Conservation (phyloP, 2,888 invertebrate species). For the Leucoptera coffeella region DNA sequence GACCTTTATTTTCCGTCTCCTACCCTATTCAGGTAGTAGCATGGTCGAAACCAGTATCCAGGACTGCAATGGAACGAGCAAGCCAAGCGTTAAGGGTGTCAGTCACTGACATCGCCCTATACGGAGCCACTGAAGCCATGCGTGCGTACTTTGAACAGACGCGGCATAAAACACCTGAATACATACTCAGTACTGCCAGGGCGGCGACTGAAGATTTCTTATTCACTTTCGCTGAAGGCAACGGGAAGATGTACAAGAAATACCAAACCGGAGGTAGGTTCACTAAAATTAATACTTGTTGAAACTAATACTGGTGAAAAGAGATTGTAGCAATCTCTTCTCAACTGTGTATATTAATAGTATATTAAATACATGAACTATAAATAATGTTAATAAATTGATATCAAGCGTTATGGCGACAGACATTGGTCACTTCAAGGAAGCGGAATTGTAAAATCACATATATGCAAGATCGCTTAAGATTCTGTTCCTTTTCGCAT, state of each 20-base stretch:
- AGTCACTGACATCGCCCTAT: conserved; percentile 58
- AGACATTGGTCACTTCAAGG: too few relatives aligned
- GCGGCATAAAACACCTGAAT: conserved; percentile 45
- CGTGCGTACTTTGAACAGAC: conserved; percentile 56
- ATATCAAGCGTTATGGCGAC: too few relatives aligned
- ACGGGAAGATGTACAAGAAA: conserved; percentile 41
- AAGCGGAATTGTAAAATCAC: too few relatives aligned
- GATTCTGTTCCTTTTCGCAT: too few relatives aligned
- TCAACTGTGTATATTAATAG: too few relatives aligned
- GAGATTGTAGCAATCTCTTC: too few relatives aligned
- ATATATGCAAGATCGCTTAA: too few relatives aligned
- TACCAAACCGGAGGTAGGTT: conserved; percentile 45
- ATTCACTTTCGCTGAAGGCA: conserved; percentile 39
- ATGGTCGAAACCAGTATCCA: conserved; percentile 62
- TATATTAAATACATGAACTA: too few relatives aligned
- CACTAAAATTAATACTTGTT: too few relatives aligned
- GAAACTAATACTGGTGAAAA: too few relatives aligned
- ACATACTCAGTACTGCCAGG: conserved; percentile 58
- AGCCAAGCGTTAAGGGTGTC: conserved; percentile 55
- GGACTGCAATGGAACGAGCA: conserved; percentile 50
- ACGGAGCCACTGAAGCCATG: conserved; percentile 58
- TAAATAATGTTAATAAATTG: too few relatives aligned
- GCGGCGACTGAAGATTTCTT: conserved; percentile 54
- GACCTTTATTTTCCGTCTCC: not conserved
- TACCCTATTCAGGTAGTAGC: conserved; percentile 44